These are phyloP conservation scores for Parauchenoglanis punctatus DNA, from an alignment of 2,797 vertebrate genomes.

Conservation along the genomic window DNA sequence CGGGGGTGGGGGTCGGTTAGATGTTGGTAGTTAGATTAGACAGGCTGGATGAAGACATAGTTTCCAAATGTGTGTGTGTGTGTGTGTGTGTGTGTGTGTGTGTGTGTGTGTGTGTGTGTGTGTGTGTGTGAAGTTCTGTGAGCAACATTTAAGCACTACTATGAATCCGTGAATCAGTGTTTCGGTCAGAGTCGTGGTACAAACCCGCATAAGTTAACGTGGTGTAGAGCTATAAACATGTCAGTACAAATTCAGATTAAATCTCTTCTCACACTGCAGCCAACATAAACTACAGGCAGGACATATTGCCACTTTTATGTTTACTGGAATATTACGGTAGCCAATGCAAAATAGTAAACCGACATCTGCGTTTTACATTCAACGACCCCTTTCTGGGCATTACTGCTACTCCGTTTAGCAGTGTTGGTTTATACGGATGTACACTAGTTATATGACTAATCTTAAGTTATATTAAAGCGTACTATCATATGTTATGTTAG, in stretches of 20 bases:
- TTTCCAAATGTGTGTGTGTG: not conserved
- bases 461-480: not conserved
- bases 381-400: not conserved
- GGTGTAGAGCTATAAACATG: slow-evolving; percentile 10
- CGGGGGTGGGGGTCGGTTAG: slow-evolving; percentile 60
- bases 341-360: not conserved
- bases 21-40: not conserved
- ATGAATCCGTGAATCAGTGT: too few species aligned
- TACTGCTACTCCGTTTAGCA: not conserved
- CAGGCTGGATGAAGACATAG: not conserved
- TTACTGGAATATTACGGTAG: not conserved
- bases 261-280: not conserved
- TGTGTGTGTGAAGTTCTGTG: not conserved
- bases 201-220: slow-evolving; percentile 6
- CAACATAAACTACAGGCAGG: not conserved
- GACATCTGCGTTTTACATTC: not conserved
- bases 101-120: not conserved
- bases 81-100: too few species aligned
- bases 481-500: not conserved
- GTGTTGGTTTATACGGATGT: not conserved
- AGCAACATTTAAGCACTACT: not conserved
- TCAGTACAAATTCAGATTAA: not conserved
- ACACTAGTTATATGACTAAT: not conserved
- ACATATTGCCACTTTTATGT: not conserved
- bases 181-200: not conserved